Base-by-base conservation (phyloP, 2,797 vertebrate genomes). In the Falco peregrinus region DNA sequence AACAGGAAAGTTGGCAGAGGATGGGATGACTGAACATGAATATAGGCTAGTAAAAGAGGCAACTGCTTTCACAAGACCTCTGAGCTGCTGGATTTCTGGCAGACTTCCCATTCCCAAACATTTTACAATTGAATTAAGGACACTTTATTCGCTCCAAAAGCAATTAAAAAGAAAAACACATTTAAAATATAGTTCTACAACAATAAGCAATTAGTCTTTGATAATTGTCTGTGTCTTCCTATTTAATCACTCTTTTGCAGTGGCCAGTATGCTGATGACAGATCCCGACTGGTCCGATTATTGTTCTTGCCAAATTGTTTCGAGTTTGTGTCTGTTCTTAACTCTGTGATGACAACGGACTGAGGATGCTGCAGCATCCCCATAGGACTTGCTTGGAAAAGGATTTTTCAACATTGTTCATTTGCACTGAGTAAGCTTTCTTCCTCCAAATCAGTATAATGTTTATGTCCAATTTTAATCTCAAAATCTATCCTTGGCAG, bases 61-160 rank as follows among this genome's bases (percentile, higher is more conserved):
- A 84, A 56, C 26, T 63, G 57, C 87, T 90, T 95, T 80, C 93
- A 85, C 76, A 93, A 82, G 94, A 92, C 89, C 91, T 93, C 86
- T 31, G 82, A 91, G 94, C 84, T 90, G 80, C 89, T 76, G 4
- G 1, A 88, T 82, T 96, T 78, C 78, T 96, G 94, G 96, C 96
- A 95, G 83, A 9, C 48, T 83, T 97, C 91, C 93, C 87, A 93
- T 76, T 73, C 87, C 88, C 90, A 88, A 96, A 90, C 71, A 86
- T 87, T 94, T 94, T 24, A 87, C 91, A 96, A 97, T 93, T 92
- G 90, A 96, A 97, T 97, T 97, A 96, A 96, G 87, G 91, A 92
- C 89, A 95, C 90, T 94, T 94, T 63, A 80, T 63, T 93, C 37
- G 0, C 84, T 95, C 88, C 93, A 93, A 88, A 95, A 94, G 82